phyloP scores from a whole-genome alignment of 2,888 invertebrate genomes.

The Calameuta pallipes region DNA sequence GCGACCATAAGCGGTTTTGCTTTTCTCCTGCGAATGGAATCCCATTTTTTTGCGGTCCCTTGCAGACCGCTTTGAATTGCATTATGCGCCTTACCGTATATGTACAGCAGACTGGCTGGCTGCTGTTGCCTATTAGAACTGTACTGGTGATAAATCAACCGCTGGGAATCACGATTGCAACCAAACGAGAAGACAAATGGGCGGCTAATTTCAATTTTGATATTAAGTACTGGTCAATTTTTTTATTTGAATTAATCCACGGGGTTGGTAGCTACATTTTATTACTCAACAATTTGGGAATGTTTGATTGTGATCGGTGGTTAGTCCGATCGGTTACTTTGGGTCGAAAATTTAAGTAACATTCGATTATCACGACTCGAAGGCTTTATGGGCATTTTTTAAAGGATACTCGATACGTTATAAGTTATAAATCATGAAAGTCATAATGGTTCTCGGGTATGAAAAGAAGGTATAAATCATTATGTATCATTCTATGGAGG shows the following conservation, averaged over 20 bases:
- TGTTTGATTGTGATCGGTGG: rapidly evolving
- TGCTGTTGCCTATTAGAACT: slow-evolving; percentile 7
- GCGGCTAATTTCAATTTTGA: slow-evolving; percentile 53
- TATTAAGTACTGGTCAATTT: slow-evolving; percentile 2
- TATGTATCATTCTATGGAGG: not conserved
- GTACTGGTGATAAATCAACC: slow-evolving; percentile 46
- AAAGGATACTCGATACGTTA: not conserved
- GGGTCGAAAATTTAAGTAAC: not conserved
- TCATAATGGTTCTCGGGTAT: not conserved
- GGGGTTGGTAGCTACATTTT: not conserved
- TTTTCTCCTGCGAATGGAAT: slow-evolving; percentile 42
- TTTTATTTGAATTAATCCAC: not conserved
- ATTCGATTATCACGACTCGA: not conserved
- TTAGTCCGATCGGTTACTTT: not conserved
- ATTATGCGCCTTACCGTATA: slow-evolving; percentile 37
- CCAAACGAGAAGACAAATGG: slow-evolving; percentile 47
- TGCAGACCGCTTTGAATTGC: slow-evolving; percentile 28
- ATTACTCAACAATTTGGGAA: not conserved
- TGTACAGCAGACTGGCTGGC: not conserved
- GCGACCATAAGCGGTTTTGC: slow-evolving; percentile 41
- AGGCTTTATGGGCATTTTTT: not conserved
- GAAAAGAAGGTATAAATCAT: not conserved
- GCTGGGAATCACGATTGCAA: slow-evolving; percentile 44
- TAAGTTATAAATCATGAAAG: not conserved
- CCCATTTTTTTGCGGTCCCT: slow-evolving; percentile 22